These are phyloP conservation scores for Heliothis peltigera DNA, from an alignment of 2,888 invertebrate genomes.

Conservation along the genomic window DNA sequence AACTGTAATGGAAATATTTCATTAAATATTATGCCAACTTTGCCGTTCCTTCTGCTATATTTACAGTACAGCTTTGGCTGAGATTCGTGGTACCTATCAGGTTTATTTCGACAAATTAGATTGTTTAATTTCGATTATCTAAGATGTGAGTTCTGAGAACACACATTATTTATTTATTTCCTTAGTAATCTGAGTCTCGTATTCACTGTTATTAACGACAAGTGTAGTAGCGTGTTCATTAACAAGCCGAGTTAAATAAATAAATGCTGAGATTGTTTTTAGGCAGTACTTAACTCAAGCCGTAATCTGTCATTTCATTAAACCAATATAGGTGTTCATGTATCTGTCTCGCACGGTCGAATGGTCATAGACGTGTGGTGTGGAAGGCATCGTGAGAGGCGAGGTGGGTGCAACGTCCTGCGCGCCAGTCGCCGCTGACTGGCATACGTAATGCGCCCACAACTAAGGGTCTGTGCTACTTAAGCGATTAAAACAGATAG, in stretches of 20 bases:
- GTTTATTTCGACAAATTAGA: no score
- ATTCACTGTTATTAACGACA: not conserved
- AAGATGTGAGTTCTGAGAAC: not conserved
- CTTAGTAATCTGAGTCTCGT: not conserved
- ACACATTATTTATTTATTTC: not conserved
- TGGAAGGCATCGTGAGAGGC: conserved; percentile 67
- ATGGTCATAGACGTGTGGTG: conserved; percentile 63
- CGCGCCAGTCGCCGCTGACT: conserved; percentile 70
- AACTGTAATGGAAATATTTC: conserved; percentile 5
- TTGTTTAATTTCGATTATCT: no score
- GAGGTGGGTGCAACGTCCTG: conserved; percentile 84
- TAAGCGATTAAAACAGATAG: conserved; percentile 21
- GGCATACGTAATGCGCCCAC: conserved; percentile 82
- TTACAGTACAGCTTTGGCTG: no score
- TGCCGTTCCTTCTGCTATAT: no score
- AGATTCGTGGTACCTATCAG: no score
- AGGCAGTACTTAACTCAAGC: not conserved
- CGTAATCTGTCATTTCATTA: conserved; percentile 2
- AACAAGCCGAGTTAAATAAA: not conserved
- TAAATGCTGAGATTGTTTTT: not conserved
- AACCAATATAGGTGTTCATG: conserved; percentile 30
- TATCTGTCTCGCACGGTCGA: conserved; percentile 51
- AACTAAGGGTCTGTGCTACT: conserved; percentile 50
- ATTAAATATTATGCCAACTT: no score
- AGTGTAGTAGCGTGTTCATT: not conserved